Evolutionary conservation across 2,113 vertebrate species (phyloP), one percentile per base, ranked within the genome.

Genomic region (Motacilla alba): DNA sequence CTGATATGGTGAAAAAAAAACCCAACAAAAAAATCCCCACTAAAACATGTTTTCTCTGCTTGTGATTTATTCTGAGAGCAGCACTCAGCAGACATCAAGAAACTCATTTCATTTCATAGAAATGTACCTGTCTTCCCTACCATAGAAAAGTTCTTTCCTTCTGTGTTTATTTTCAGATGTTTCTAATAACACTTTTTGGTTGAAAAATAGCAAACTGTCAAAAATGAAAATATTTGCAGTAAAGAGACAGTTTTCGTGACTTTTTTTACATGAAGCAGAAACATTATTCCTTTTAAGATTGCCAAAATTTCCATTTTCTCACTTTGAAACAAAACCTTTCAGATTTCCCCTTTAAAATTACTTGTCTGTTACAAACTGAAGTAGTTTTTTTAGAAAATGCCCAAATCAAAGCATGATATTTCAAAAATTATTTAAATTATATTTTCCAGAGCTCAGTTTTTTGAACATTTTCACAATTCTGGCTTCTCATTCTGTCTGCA

Each of bases 281-380:
- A 70, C 64, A 94, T 83, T 94, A 75, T 90, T 86, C 89, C 80
- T 81, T 96, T 97, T 87, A 89, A 93, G 80, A 60, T 63, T 94
- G 91, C 93, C 86, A 94, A 75, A 93, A 95, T 96, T 95, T 96
- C 95, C 95, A 92, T 96, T 96, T 93, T 75, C 64, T 91, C 11
- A 1, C 93, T 96, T 94, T 95, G 93, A 97, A 96, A 95, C 91
- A 95, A 96, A 95, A 83, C 64, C 91, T 89, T 93, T 60, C 52
- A 78, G 86, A 95, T 93, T 95, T 90, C 60, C 60, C 56, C 49
- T 90, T 90, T 89, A 90, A 83, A 95, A 93, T 89, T 33, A 60
- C 79, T 95, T 92, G 73, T 81, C 60, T 95, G 76, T 35, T 94
- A 93, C 93, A 95, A 94, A 96, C 68, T 13, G 68, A 70, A 83